A percentile compares a stretch with the other conserved stretches of the same genome.
Evolutionary conservation across 2,113 vertebrate genomes (phyloP).

Genomic region (Sorex araneus): DNA sequence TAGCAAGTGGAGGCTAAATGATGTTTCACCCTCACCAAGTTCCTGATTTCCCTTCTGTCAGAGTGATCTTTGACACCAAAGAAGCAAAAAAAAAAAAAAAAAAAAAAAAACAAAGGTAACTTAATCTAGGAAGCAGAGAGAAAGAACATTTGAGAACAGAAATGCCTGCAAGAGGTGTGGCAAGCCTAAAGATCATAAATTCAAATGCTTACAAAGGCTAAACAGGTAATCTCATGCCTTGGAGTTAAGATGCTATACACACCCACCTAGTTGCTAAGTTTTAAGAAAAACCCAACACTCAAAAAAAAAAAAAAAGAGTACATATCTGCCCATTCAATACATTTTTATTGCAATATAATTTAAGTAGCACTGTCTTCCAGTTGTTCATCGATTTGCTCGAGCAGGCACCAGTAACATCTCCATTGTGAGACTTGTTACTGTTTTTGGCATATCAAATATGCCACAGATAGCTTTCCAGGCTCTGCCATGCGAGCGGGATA

Average conservation of each 20-base stretch:
- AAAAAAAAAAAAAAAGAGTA: not conserved
- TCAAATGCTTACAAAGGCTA: not conserved
- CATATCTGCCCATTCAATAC: not conserved
- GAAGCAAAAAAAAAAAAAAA: too few relatives aligned
- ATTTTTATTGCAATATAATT: not conserved
- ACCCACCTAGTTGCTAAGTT: not conserved
- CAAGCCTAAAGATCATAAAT: not conserved
- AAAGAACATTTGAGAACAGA: slow-evolving; percentile 19
- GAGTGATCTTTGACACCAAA: not conserved
- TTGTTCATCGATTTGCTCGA: too few relatives aligned
- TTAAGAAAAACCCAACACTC: not conserved
- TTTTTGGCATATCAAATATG: too few relatives aligned
- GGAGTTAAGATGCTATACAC: not conserved
- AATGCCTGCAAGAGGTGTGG: not conserved
- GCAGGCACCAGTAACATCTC: too few relatives aligned
- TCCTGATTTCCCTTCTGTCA: not conserved
- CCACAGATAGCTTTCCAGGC: too few relatives aligned
- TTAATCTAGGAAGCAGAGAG: slow-evolving; percentile 48
- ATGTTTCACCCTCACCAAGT: not conserved
- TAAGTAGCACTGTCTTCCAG: too few relatives aligned
- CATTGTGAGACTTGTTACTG: too few relatives aligned
- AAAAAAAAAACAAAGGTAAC: not conserved
- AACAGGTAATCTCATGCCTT: not conserved
- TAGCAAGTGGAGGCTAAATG: slow-evolving; percentile 36
- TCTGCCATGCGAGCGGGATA: too few relatives aligned